Conservation (phyloP, 2,888 invertebrate species). For the Agrotis ipsilon region DNA sequence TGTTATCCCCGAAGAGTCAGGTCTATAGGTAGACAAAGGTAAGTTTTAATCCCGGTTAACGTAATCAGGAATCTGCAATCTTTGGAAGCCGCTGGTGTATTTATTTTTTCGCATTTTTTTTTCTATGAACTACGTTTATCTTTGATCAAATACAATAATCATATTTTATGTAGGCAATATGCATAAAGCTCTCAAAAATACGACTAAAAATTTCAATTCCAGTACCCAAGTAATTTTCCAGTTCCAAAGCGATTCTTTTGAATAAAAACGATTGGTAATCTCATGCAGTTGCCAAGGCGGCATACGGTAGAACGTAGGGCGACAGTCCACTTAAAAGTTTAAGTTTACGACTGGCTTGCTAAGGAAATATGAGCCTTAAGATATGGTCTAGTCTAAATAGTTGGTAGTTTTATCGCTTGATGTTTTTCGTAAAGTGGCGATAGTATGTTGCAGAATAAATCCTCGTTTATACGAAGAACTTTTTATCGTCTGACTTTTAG, state of each 20-base stretch:
- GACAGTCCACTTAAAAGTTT: conserved; percentile 65
- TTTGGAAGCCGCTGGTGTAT: too few relatives aligned
- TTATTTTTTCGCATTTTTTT: too few relatives aligned
- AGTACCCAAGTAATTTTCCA: conserved; percentile 22
- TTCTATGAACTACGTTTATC: background rate
- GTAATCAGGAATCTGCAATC: too few relatives aligned
- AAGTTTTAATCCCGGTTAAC: too few relatives aligned
- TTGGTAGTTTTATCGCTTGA: conserved; percentile 15
- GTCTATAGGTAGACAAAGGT: too few relatives aligned
- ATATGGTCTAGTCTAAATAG: conserved; percentile 22
- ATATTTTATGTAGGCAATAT: background rate
- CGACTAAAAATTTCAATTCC: conserved; percentile 36
- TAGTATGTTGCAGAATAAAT: background rate
- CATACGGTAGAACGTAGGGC: conserved; percentile 45
- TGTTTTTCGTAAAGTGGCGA: background rate
- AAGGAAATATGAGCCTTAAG: conserved; percentile 41
- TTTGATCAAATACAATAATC: background rate
- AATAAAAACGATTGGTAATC: conserved; percentile 53
- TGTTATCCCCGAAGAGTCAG: too few relatives aligned
- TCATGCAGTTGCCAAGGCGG: conserved; percentile 55
- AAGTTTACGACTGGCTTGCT: conserved; percentile 53
- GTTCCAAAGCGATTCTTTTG: conserved; percentile 45
- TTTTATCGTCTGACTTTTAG: too few relatives aligned
- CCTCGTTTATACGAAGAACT: background rate
- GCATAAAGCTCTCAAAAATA: conserved; percentile 13